Evolutionary conservation across 1,140 invertebrate genomes (phyloP).

Genomic region (Habropoda laboriosa): DNA sequence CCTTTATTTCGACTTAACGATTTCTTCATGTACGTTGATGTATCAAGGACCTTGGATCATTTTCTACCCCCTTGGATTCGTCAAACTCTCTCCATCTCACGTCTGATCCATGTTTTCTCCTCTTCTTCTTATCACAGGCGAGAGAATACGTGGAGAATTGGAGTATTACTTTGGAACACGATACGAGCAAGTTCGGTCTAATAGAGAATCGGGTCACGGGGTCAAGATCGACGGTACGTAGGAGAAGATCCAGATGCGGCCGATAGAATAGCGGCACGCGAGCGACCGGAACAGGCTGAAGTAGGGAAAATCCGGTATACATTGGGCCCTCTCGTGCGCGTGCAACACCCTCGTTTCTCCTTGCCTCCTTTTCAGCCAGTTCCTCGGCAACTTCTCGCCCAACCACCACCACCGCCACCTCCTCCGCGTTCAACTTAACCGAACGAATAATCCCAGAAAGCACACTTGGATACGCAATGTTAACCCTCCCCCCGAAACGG

Average conservation of each 20-base stretch:
- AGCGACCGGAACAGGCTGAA: constrained; percentile 59
- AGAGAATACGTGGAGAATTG: too few species aligned
- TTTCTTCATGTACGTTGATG: constrained; percentile 30
- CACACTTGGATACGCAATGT: too few species aligned
- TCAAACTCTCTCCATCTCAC: too few species aligned
- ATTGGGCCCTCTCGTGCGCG: constrained; percentile 34
- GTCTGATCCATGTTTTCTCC: too few species aligned
- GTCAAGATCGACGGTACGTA: constrained; percentile 61
- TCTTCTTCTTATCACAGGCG: too few species aligned
- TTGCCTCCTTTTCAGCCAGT: neutral
- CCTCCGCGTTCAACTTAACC: neutral
- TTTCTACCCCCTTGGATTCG: neutral
- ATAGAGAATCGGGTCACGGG: constrained; percentile 41
- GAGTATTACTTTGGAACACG: too few species aligned
- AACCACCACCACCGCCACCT: neutral
- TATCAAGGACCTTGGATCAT: neutral
- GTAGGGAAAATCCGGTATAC: constrained; percentile 63
- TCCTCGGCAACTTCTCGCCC: neutral
- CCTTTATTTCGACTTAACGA: constrained; percentile 66
- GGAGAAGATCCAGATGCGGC: constrained; percentile 62
- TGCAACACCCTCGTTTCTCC: constrained; percentile 48
- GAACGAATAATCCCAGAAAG: too few species aligned
- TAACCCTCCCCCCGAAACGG: too few species aligned
- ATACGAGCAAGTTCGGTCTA: neutral
- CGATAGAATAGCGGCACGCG: constrained; percentile 66